Conservation (phyloP, 2,888 invertebrate species). For the Lasioglossum leucozonium region DNA sequence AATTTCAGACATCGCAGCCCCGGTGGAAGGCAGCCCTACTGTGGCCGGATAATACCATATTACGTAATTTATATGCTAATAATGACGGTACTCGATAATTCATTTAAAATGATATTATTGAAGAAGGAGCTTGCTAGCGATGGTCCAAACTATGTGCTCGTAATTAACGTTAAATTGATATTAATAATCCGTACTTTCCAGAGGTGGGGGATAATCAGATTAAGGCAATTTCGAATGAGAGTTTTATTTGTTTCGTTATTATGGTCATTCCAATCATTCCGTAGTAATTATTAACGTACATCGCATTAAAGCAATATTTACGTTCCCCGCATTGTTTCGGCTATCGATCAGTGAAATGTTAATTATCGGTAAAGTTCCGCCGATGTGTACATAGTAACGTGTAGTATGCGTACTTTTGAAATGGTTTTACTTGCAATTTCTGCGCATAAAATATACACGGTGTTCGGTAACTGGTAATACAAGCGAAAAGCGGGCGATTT, state of each 20-base stretch:
- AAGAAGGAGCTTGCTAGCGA: not conserved
- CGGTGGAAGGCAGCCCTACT: not conserved
- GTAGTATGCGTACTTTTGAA: not conserved
- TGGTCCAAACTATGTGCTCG: not conserved
- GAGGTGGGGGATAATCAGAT: slow-evolving; percentile 19
- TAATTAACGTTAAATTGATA: slow-evolving; percentile 31
- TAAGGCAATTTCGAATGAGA: slow-evolving; percentile 3
- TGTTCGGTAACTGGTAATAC: too few relatives aligned
- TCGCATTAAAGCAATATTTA: slow-evolving; percentile 19
- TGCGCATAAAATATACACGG: not conserved
- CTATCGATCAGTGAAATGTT: not conserved
- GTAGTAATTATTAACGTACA: not conserved
- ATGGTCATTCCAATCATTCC: not conserved
- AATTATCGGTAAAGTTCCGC: too few relatives aligned
- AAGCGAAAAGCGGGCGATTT: too few relatives aligned
- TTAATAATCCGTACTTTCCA: slow-evolving; percentile 1
- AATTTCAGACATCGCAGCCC: slow-evolving; percentile 25
- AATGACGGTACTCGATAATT: slow-evolving; percentile 27
- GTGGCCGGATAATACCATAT: slow-evolving; percentile 8
- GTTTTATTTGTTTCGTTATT: slow-evolving; percentile 16
- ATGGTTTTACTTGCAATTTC: not conserved
- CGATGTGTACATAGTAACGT: not conserved
- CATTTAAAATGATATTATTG: not conserved
- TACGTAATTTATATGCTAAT: not conserved
- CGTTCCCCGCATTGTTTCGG: not conserved